phyloP scores from a whole-genome alignment of 2,113 vertebrate species.

The Serilophus lunatus region DNA sequence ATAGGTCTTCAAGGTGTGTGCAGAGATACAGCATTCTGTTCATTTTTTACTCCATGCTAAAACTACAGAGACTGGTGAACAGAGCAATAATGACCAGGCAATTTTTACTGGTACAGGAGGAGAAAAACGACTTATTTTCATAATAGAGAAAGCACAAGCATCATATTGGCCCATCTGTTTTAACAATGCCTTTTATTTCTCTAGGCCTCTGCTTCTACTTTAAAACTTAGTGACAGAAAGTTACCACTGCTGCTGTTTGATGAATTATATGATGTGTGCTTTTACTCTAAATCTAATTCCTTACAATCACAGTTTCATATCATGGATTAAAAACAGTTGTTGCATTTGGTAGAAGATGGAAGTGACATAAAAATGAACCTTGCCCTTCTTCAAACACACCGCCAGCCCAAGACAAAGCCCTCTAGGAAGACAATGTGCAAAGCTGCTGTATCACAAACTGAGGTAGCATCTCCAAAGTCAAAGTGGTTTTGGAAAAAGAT shows the following conservation, averaged over 20 bases:
- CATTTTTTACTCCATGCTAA: background rate
- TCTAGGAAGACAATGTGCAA: background rate
- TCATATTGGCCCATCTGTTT: background rate
- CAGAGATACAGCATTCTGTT: rapidly evolving
- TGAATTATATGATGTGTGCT: background rate
- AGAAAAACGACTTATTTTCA: background rate
- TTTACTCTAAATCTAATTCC: background rate
- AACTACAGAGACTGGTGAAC: background rate
- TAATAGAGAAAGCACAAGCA: background rate
- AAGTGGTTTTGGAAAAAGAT: background rate
- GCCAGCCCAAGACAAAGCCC: background rate
- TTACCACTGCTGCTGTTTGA: background rate
- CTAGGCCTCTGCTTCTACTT: background rate
- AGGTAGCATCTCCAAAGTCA: background rate
- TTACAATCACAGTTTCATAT: background rate
- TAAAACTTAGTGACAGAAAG: background rate
- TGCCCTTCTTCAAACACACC: background rate
- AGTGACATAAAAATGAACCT: background rate
- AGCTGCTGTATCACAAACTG: background rate
- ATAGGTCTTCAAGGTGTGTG: background rate
- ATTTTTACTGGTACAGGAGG: background rate
- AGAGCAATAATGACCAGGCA: background rate
- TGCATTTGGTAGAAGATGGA: background rate
- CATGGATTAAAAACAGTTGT: background rate
- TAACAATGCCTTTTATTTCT: background rate